phyloP scores from a whole-genome alignment of 2,797 vertebrate genomes.

The Helostoma temminkii region DNA sequence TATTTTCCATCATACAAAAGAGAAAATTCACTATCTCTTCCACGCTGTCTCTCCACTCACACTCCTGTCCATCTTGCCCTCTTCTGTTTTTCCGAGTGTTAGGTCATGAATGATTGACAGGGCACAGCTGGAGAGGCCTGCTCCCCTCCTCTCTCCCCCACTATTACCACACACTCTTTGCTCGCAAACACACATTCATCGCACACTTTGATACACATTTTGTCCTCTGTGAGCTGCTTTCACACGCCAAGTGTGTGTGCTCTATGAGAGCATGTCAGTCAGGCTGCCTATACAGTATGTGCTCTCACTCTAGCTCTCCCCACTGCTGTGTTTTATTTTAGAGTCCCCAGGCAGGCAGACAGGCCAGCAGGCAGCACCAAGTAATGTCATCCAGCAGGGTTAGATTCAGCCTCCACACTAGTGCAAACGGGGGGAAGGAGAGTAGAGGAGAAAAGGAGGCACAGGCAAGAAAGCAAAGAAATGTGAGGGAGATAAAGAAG shows the following conservation, averaged over 20 bases:
- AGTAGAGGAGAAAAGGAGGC: conserved; percentile 27
- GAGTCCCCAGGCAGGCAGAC: conserved; percentile 76
- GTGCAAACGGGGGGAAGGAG: conserved; percentile 35
- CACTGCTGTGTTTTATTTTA: conserved; percentile 80
- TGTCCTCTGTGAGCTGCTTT: conserved; percentile 58
- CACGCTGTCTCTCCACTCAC: conserved; percentile 47
- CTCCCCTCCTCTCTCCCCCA: conserved; percentile 18
- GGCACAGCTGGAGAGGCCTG: conserved; percentile 78
- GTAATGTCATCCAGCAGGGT: conserved; percentile 81
- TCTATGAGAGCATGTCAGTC: conserved; percentile 75
- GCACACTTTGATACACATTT: conserved; percentile 67
- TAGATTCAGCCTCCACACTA: conserved; percentile 76
- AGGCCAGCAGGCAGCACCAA: conserved; percentile 75
- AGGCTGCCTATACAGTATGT: conserved; percentile 71
- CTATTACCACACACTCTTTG: conserved; percentile 20
- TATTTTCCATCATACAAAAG: conserved; percentile 72
- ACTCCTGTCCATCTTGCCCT: conserved; percentile 71
- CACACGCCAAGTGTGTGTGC: conserved; percentile 44
- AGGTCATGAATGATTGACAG: conserved; percentile 84
- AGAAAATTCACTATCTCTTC: conserved; percentile 58
- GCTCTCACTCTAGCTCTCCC: conserved; percentile 66
- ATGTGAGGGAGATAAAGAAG: conserved; percentile 25
- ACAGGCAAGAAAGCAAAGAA: conserved; percentile 37
- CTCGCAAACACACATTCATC: conserved; percentile 45
- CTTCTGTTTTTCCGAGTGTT: conserved; percentile 72